A percentile compares a stretch with the other conserved stretches of the same genome.
phyloP scores from a whole-genome alignment of 2,113 vertebrate species.

The Ibidorhyncha struthersii region DNA sequence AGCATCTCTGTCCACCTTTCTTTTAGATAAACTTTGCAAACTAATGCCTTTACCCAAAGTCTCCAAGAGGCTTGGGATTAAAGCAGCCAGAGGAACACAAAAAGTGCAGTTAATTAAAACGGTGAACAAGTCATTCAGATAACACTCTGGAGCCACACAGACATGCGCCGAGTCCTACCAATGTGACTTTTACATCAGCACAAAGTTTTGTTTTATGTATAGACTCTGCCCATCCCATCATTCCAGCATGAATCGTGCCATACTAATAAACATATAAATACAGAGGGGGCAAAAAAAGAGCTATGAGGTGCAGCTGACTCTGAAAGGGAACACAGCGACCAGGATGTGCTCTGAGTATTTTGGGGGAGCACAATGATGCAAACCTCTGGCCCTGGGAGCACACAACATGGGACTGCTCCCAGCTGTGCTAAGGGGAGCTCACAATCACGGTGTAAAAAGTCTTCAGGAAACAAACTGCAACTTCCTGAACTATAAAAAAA shows the following conservation, averaged over 20 bases:
- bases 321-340: background rate
- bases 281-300: background rate
- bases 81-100: background rate
- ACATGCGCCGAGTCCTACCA: background rate
- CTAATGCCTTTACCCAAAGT: background rate
- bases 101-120: background rate
- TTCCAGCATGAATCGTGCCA: background rate
- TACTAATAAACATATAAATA: background rate
- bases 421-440: accelerated
- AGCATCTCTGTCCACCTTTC: background rate
- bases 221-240: background rate
- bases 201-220: background rate
- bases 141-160: background rate
- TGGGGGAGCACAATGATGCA: background rate
- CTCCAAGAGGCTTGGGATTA: background rate
- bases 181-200: background rate
- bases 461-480: background rate
- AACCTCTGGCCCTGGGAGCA: background rate
- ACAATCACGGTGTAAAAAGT: background rate
- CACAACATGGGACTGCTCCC: background rate
- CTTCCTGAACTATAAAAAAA: background rate
- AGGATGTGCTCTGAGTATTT: background rate
- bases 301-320: background rate
- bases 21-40: background rate
- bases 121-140: background rate